Evolutionary conservation across 2,797 vertebrate species (phyloP).

Genomic region (Sebastes oblongus): DNA sequence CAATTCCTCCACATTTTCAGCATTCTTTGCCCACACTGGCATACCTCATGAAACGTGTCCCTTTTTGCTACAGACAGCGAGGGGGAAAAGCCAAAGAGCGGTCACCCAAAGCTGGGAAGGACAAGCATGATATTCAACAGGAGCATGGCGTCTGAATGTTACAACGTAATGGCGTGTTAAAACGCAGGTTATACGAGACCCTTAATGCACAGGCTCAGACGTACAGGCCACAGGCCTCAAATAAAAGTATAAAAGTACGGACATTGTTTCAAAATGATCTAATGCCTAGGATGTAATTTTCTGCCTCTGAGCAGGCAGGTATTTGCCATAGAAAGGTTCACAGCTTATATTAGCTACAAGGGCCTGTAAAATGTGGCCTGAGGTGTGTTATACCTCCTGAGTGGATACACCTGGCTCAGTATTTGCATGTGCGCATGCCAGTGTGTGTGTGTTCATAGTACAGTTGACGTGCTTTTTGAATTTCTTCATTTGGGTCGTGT

Average conservation of each 20-base stretch:
- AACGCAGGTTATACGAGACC: conserved; percentile 51
- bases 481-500: conserved; percentile 17
- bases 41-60: conserved; percentile 50
- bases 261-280: conserved; percentile 72
- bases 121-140: conserved; percentile 46
- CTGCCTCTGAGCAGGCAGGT: conserved; percentile 51
- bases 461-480: conserved; percentile 21
- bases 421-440: conserved; percentile 29
- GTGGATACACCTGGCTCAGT: conserved; percentile 63
- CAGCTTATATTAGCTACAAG: conserved; percentile 55
- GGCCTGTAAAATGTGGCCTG: conserved; percentile 53
- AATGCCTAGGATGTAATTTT: conserved; percentile 45
- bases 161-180: conserved; percentile 45
- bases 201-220: conserved; percentile 55
- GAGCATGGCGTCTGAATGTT: conserved; percentile 42
- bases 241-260: conserved; percentile 60
- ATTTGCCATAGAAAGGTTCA: conserved; percentile 61
- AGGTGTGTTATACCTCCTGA: conserved; percentile 44
- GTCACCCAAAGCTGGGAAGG: conserved; percentile 34
- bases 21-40: conserved; percentile 61
- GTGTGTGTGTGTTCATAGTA: neutral
- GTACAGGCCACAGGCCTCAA: conserved; percentile 59
- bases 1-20: conserved; percentile 52
- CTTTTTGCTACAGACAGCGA: conserved; percentile 33
- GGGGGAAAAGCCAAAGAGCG: conserved; percentile 40